phyloP scores from a whole-genome alignment of 2,113 vertebrate genomes.

The Ictalurus furcatus region DNA sequence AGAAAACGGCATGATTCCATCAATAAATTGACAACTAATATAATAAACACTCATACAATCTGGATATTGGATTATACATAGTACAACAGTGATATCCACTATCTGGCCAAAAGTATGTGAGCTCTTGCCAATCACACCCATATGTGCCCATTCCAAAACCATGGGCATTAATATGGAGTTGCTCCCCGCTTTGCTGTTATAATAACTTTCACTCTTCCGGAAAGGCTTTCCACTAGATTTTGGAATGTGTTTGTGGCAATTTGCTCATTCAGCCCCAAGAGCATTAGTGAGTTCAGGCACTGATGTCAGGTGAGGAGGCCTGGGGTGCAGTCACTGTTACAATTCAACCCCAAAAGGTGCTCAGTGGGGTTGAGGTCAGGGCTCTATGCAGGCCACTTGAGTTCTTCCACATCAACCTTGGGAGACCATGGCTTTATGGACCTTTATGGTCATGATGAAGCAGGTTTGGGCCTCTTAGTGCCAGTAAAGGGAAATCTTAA shows the following conservation, averaged over 20 bases:
- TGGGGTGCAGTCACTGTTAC: background rate
- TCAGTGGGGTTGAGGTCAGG: background rate
- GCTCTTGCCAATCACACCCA: background rate
- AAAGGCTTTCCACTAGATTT: background rate
- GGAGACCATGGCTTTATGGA: background rate
- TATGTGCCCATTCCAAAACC: background rate
- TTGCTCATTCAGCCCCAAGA: background rate
- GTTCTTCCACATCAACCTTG: background rate
- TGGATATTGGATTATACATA: background rate
- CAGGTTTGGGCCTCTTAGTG: background rate
- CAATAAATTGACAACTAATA: background rate
- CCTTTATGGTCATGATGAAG: background rate
- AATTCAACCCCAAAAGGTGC: background rate
- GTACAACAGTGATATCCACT: background rate
- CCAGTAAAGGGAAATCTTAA: background rate
- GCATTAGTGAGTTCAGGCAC: background rate
- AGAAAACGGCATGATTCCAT: background rate
- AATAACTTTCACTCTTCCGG: background rate
- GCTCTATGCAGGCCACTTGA: background rate
- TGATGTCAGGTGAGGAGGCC: background rate
- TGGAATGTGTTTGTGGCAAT: background rate
- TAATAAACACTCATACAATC: background rate
- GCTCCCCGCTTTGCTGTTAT: background rate
- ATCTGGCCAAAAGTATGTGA: background rate
- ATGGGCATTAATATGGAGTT: background rate